Evolutionary conservation across 2,888 invertebrate species (phyloP).

Genomic region (Rhabditophanes sp.): DNA sequence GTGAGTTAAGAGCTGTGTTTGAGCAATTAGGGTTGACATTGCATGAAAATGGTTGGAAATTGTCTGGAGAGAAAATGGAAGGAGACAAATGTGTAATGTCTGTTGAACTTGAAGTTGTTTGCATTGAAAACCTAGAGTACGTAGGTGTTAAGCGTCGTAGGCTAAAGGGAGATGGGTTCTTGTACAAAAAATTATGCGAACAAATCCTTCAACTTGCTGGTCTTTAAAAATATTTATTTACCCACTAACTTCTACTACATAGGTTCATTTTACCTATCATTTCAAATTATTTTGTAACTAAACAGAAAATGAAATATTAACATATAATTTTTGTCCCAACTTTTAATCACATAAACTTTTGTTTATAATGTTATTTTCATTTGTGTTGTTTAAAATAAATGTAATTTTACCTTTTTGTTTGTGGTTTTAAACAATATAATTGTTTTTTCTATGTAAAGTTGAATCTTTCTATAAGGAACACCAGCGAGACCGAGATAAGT

Average conservation of each 20-base stretch:
- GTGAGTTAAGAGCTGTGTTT: constrained; percentile 53
- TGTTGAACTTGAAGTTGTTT: constrained; percentile 58
- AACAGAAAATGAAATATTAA: neutral
- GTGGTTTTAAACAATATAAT: constrained; percentile 1
- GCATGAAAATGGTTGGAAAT: constrained; percentile 48
- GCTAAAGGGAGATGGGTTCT: constrained; percentile 63
- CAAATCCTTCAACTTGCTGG: constrained; percentile 10
- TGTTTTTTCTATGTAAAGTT: neutral
- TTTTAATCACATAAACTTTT: neutral
- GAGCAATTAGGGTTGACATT: constrained; percentile 24
- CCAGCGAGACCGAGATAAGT: no score
- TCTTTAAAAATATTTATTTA: no score
- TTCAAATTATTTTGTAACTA: neutral
- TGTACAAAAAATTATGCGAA: constrained; percentile 53
- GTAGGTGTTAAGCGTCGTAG: constrained; percentile 58
- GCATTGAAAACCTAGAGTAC: constrained; percentile 46
- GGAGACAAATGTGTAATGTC: constrained; percentile 50
- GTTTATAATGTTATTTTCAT: neutral
- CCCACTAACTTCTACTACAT: no score
- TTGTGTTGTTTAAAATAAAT: constrained; percentile 1
- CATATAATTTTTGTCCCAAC: neutral
- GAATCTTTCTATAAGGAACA: no score
- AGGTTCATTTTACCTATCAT: no score
- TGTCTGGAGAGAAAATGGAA: constrained; percentile 55
- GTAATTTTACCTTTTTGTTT: constrained; percentile 1